phyloP scores from a whole-genome alignment of 2,797 vertebrate genomes.

The Lophius americanus region DNA sequence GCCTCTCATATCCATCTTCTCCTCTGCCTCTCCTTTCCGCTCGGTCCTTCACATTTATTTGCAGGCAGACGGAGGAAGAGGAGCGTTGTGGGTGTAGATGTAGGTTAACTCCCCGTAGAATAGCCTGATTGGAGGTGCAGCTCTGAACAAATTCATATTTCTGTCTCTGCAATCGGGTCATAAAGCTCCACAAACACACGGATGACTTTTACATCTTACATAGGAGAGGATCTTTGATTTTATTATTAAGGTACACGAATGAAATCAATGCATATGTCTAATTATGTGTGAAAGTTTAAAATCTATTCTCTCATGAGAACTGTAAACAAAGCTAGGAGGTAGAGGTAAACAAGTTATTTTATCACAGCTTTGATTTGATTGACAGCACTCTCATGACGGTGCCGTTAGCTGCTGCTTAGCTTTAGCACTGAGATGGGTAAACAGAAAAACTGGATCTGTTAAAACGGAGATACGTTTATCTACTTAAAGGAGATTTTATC shows the following conservation, averaged over 20 bases:
- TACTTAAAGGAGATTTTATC: no score
- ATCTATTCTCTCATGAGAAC: no score
- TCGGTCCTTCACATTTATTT: constrained; percentile 70
- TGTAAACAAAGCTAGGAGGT: no score
- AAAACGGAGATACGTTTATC: no score
- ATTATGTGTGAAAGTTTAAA: constrained; percentile 1
- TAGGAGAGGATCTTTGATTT: constrained; percentile 8
- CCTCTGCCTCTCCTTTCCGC: constrained; percentile 43
- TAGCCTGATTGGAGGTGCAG: constrained; percentile 55
- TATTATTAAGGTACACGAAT: constrained; percentile 1
- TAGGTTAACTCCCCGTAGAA: constrained; percentile 71
- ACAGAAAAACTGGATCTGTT: no score
- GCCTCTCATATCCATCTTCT: constrained; percentile 25
- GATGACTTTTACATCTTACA: constrained; percentile 9
- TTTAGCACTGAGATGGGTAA: no score
- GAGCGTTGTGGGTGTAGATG: constrained; percentile 55
- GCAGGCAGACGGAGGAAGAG: constrained; percentile 56
- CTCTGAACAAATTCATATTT: constrained; percentile 56
- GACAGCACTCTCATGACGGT: no score
- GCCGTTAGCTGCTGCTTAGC: no score
- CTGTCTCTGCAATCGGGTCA: constrained; percentile 42
- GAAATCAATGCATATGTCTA: not conserved
- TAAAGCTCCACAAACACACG: constrained; percentile 30
- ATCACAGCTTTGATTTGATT: no score
- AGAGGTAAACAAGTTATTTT: no score